Evolutionary conservation across 2,113 vertebrate species (phyloP), one percentile per base, ranked within the genome.

Genomic region (Chionomys nivalis): DNA sequence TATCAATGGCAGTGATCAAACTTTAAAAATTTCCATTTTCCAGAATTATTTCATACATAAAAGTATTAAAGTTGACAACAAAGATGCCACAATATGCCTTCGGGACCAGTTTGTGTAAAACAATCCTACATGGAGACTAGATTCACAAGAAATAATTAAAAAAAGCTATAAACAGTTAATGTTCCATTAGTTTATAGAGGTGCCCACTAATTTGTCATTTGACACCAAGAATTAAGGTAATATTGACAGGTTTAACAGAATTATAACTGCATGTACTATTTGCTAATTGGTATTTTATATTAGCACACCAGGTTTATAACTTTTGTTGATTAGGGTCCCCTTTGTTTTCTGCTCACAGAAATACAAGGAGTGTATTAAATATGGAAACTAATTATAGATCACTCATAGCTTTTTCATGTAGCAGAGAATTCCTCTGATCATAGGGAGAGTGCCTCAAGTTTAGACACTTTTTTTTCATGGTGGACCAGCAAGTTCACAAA

Each of bases 251-350:
- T 95, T 94, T 81, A 77, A 78, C 47, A 21, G 94, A 94, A 89
- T 96, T 88, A 93, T 75, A 98, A 78, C 42, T 88, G 85, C 86
- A 58, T 93, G 10, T 14, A 72, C 58, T 94, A 47, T 95, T 95
- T 95, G 79, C 68, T 97, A 94, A 96, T 95, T 96, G 97, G 33
- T 92, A 90, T 96, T 97, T 98, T 58, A 92, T 93, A 96, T 68
- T 75, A 97, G 61, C 12, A 63, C 75, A 63, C 77, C 93, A 93
- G 47, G 87, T 98, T 95, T 90, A 96, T 93, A 96, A 68, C 58
- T 81, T 96, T 91, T 93, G 70, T 94, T 93, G 98, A 66, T 91
- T 90, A 94, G 91, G 96, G 19, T 17, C 81, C 75, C 83, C 96
- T 79, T 96, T 95, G 72, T 95, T 97, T 49, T 91, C 97, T 95